phyloP scores from a whole-genome alignment of 2,888 invertebrate genomes.

The Catocala sponsa region DNA sequence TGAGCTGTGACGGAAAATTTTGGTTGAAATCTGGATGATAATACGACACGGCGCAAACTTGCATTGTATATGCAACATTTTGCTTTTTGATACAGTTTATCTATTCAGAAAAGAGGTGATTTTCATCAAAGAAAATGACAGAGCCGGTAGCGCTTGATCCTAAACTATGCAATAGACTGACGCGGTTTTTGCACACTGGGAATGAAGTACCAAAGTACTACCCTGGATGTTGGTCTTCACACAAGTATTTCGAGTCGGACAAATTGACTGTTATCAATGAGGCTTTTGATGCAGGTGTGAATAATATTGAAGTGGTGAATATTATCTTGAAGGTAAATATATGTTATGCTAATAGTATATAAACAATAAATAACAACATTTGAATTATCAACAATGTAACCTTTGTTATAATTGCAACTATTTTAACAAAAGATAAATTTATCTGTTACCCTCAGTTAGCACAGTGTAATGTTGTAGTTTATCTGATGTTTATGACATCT shows the following conservation, averaged over 20 bases:
- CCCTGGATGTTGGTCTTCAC: constrained; percentile 86
- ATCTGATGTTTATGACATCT: too few species aligned
- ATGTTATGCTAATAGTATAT: not conserved
- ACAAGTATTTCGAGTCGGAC: constrained; percentile 80
- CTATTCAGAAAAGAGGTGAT: constrained; percentile 31
- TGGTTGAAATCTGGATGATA: constrained; percentile 54
- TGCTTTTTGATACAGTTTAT: constrained; percentile 38
- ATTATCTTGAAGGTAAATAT: constrained; percentile 73
- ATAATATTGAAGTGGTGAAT: constrained; percentile 68
- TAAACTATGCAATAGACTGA: constrained; percentile 73
- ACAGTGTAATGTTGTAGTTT: too few species aligned
- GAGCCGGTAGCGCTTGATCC: constrained; percentile 64
- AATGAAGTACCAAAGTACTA: constrained; percentile 85
- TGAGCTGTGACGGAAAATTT: constrained; percentile 42
- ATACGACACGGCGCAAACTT: constrained; percentile 37
- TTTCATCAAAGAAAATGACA: constrained; percentile 60
- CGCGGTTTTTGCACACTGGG: constrained; percentile 85
- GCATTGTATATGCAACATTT: constrained; percentile 54
- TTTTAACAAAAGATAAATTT: too few species aligned
- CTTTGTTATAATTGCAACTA: too few species aligned
- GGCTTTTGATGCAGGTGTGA: constrained; percentile 50
- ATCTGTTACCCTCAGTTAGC: too few species aligned
- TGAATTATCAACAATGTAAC: too few species aligned
- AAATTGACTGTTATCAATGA: constrained; percentile 75
- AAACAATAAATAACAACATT: too few species aligned